Conservation (phyloP, 2,797 vertebrate genomes). For the Phrynocephalus guinanensis region DNA sequence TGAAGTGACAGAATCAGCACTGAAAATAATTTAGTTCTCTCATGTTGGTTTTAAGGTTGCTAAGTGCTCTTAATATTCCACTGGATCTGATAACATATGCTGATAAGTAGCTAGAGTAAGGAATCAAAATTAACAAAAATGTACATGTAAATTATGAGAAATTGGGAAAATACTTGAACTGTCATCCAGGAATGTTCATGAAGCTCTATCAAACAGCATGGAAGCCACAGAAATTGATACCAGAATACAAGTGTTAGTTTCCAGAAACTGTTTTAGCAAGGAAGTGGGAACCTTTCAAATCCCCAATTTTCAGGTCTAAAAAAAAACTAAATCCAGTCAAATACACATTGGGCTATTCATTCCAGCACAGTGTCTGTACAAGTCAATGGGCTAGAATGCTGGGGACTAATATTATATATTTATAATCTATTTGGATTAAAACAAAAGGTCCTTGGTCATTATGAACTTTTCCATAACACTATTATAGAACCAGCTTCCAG, state of each 20-base stretch:
- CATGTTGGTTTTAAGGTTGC: neutral
- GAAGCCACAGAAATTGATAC: neutral
- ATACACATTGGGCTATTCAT: neutral
- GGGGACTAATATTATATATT: too few relatives aligned
- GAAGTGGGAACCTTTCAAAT: neutral
- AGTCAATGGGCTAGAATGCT: too few relatives aligned
- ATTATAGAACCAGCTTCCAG: neutral
- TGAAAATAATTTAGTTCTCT: neutral
- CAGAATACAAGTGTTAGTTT: neutral
- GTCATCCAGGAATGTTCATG: neutral
- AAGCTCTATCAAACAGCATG: neutral
- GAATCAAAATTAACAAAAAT: neutral
- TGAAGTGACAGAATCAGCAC: slow-evolving; percentile 21
- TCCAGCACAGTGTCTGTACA: too few relatives aligned
- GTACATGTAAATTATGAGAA: neutral
- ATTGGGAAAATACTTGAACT: neutral
- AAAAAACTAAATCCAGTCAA: neutral
- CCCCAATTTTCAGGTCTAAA: neutral
- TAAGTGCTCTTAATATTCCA: neutral
- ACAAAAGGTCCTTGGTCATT: too few relatives aligned
- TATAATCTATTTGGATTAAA: neutral
- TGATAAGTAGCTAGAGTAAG: neutral
- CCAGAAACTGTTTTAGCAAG: neutral
- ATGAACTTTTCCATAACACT: neutral
- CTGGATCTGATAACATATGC: neutral